Conservation (phyloP, 35 echinoderm and acorn worm species). For the Chiridota heheva region DNA sequence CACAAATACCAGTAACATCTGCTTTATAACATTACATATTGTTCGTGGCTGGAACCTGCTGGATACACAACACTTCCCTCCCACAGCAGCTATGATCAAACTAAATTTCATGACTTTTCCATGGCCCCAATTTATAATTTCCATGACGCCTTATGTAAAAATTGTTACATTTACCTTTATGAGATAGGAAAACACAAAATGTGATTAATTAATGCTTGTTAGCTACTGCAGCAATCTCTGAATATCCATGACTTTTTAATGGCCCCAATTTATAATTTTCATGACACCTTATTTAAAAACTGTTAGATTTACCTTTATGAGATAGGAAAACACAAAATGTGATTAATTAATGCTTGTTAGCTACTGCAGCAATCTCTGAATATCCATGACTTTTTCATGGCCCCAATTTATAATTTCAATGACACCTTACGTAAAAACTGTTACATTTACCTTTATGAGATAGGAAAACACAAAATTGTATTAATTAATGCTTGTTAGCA, state of each 20-base stretch:
- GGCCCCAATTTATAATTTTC: background rate
- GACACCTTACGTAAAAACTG: background rate
- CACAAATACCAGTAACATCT: background rate
- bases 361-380: too few species aligned
- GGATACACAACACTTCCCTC: background rate
- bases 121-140: background rate
- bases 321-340: background rate
- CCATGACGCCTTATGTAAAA: background rate
- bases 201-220: background rate
- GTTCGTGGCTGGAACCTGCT: background rate
- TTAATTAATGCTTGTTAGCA: background rate
- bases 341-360: background rate
- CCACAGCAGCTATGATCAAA: too few species aligned
- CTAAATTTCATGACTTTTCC: background rate
- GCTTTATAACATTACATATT: background rate
- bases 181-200: background rate
- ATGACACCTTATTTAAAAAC: background rate
- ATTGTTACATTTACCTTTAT: background rate
- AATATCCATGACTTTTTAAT: background rate
- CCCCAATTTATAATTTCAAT: background rate
- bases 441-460: background rate
- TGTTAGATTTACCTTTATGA: background rate
- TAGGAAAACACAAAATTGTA: background rate
- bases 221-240: too few species aligned
- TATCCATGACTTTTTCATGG: background rate